Conservation (phyloP, 2,888 invertebrate genomes). For the Habrosyne pyritoides region DNA sequence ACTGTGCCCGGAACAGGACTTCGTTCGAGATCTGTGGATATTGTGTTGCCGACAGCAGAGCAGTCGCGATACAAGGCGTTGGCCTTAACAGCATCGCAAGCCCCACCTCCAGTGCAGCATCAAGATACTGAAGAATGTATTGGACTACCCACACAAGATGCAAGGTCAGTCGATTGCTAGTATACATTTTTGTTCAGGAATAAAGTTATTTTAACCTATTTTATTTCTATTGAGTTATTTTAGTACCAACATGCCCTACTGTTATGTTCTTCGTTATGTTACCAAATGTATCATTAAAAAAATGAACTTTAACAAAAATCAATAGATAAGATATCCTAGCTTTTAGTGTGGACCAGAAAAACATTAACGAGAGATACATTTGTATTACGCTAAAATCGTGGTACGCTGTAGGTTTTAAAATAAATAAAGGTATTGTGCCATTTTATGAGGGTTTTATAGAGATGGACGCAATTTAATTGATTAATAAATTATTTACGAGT, state of each 20-base stretch:
- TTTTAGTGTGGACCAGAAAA: too few relatives aligned
- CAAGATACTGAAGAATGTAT: slow-evolving; percentile 43
- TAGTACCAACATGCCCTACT: background rate
- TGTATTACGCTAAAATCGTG: background rate
- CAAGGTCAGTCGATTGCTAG: slow-evolving; percentile 59
- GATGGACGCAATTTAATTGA: slow-evolving; percentile 11
- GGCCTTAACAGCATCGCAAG: slow-evolving; percentile 85
- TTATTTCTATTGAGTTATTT: slow-evolving; percentile 26
- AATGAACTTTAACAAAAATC: too few relatives aligned
- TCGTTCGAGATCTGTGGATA: slow-evolving; percentile 93
- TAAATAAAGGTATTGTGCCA: background rate
- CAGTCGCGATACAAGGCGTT: slow-evolving; percentile 94
- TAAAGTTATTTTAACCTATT: slow-evolving; percentile 30
- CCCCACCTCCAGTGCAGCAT: slow-evolving; percentile 45
- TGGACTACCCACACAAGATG: slow-evolving; percentile 45
- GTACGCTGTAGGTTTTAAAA: background rate
- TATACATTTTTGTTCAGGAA: slow-evolving; percentile 17
- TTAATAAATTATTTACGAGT: slow-evolving; percentile 8
- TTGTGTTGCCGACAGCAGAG: slow-evolving; percentile 93
- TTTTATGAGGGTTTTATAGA: slow-evolving; percentile 1
- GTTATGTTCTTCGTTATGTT: background rate
- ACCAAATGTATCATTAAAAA: too few relatives aligned
- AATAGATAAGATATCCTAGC: too few relatives aligned
- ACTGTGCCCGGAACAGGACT: slow-evolving; percentile 89
- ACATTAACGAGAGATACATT: too few relatives aligned